Base-by-base conservation (phyloP, 2,888 invertebrate genomes). In the Latrodectus elegans region DNA sequence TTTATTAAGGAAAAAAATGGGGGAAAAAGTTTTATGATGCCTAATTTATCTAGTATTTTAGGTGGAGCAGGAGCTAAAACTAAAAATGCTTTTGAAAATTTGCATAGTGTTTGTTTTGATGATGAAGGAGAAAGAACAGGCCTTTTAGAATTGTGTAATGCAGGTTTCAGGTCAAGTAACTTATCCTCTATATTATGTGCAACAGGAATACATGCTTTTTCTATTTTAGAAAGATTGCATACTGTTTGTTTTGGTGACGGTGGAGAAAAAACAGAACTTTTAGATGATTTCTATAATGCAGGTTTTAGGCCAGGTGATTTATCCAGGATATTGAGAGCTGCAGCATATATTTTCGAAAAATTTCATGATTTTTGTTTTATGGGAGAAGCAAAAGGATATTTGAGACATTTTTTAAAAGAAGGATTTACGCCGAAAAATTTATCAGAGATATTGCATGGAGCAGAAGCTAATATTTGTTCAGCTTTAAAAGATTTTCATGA, bases 401-500 rank as follows among this genome's bases (percentile, higher is more conserved):
- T 83, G 38, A 67, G n/a, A 52, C 75, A 70, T 67, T 70, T 75
- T 53, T 52, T 70, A 53, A 67, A 83, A 53, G 60, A 53, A 60
- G 75, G 83, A 70, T 76, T 83, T 17, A 83, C 22, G 55, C 12
- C 22, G 11, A 55, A 14, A 11, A 75, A 76, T 49, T 75, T 83
- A 60, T 68, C 17, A 17, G 22, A 55, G 0, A 70, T 76, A 70
- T 60, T 83, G 55, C 70, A 74, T 65, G 74, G 74, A 73, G 68
- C 82, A 67, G 26, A 26, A 82, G 51, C 22, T 74, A 73, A 82
- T 55, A 15, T 70, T 83, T 75, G 60, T 60, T 68, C 70, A 17
- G 60, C 83, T 75, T 83, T 83, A 75, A 76, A 83, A 83, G 76
- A 70, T 70, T 83, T 83, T n/a, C 60, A 75, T 83, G 65, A 76